Evolutionary conservation across 2,113 vertebrate genomes (phyloP).

Genomic region (Nothobranchius kuhntae): DNA sequence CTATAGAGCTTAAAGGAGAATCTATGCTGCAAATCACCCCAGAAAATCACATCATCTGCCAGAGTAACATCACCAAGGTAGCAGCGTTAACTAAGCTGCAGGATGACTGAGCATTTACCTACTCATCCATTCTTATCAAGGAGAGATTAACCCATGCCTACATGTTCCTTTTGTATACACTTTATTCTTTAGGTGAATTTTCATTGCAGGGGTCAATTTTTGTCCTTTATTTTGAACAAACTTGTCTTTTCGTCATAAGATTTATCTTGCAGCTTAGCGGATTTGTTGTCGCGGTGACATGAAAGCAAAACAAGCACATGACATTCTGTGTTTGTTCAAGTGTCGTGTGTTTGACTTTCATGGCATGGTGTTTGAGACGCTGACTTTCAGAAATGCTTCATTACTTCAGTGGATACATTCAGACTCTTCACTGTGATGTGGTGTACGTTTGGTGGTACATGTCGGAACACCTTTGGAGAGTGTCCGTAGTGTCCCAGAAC

Average conservation of each 20-base stretch:
- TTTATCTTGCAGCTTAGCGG: neutral
- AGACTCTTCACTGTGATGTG: neutral
- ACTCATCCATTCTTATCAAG: constrained; percentile 41
- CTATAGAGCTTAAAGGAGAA: constrained; percentile 48
- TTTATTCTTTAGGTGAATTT: too few relatives aligned
- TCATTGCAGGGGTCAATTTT: too few relatives aligned
- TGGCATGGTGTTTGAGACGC: neutral
- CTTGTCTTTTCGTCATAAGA: neutral
- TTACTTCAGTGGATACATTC: neutral
- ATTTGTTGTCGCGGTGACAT: neutral
- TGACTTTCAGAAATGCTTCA: neutral
- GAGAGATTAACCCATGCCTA: neutral
- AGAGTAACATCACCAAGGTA: constrained; percentile 54
- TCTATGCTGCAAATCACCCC: constrained; percentile 39
- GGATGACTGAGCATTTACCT: constrained; percentile 27
- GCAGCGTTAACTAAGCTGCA: constrained; percentile 21
- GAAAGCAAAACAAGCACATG: neutral
- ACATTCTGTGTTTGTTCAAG: neutral
- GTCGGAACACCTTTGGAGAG: neutral
- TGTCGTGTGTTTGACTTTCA: neutral
- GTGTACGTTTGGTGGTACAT: neutral
- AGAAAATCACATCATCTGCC: constrained; percentile 54
- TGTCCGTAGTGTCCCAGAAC: too few relatives aligned
- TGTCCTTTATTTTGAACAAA: neutral
- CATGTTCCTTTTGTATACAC: too few relatives aligned